phyloP scores from a whole-genome alignment of 2,888 invertebrate genomes.

The Xylota segnis region DNA sequence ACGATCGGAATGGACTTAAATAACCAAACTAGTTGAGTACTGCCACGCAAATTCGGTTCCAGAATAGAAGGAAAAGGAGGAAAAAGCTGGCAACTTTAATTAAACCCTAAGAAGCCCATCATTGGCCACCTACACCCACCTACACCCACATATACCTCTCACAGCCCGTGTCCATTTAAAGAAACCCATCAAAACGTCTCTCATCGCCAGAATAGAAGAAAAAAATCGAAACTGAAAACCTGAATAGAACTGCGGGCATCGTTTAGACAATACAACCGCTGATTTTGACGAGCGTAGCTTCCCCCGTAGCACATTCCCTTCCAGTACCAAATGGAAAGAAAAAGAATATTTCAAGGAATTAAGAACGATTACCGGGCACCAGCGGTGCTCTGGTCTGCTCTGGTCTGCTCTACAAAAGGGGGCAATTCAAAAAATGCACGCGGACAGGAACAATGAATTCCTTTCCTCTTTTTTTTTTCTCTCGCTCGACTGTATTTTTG shows the following conservation, averaged over 20 bases:
- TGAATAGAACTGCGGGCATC: slow-evolving; percentile 66
- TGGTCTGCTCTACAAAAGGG: slow-evolving; percentile 46
- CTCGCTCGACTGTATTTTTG: neutral
- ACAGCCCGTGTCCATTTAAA: slow-evolving; percentile 25
- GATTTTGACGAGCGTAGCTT: slow-evolving; percentile 61
- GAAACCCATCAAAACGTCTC: slow-evolving; percentile 43
- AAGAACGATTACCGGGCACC: slow-evolving; percentile 75
- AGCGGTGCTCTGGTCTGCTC: slow-evolving; percentile 53
- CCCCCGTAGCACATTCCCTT: neutral
- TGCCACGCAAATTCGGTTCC: neutral
- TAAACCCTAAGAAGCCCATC: slow-evolving; percentile 51
- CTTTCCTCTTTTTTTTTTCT: slow-evolving; percentile 25
- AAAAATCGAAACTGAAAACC: slow-evolving; percentile 42
- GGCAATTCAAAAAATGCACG: slow-evolving; percentile 68
- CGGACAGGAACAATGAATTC: slow-evolving; percentile 73
- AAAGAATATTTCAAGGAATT: slow-evolving; percentile 78
- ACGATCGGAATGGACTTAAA: slow-evolving; percentile 19
- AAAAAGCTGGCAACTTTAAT: slow-evolving; percentile 8
- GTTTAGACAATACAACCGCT: slow-evolving; percentile 69
- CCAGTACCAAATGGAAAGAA: slow-evolving; percentile 57
- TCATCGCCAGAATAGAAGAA: slow-evolving; percentile 42
- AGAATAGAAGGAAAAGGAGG: slow-evolving; percentile 2
- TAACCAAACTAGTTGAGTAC: slow-evolving; percentile 2
- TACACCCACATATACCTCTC: neutral
- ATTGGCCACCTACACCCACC: neutral